Evolutionary conservation across 2,113 vertebrate genomes (phyloP).

Genomic region (Zosterops pallidus): DNA sequence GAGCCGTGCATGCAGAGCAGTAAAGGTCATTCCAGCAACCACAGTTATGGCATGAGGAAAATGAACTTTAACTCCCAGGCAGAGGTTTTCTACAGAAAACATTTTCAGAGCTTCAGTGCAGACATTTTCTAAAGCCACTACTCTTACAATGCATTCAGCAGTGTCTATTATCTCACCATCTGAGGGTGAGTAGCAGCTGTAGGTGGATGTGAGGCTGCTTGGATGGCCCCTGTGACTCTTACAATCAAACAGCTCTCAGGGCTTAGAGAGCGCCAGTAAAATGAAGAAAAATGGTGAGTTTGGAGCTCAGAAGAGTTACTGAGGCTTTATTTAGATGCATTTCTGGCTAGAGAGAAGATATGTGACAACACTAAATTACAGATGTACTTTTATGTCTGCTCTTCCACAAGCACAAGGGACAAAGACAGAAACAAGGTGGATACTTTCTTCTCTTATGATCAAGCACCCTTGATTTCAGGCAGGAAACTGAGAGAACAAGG

Average conservation of each 20-base stretch:
- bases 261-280: neutral
- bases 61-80: neutral
- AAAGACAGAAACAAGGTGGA: neutral
- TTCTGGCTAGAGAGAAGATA: neutral
- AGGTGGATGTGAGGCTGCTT: neutral
- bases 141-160: neutral
- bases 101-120: neutral
- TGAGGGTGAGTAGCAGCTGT: neutral
- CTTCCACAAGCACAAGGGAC: neutral
- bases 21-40: neutral
- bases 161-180: neutral
- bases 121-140: neutral
- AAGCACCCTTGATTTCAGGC: neutral
- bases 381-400: constrained; percentile 3
- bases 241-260: neutral
- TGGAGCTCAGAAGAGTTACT: neutral
- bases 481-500: neutral
- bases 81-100: neutral
- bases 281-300: neutral
- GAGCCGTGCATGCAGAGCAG: neutral
- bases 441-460: neutral
- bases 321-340: constrained; percentile 20
- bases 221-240: neutral
- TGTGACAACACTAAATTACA: neutral
- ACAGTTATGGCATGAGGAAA: accelerated